These are phyloP conservation scores for Lepidocolaptes lacrymiger DNA, from an alignment of 2,797 vertebrate genomes.

Conservation along the genomic window DNA sequence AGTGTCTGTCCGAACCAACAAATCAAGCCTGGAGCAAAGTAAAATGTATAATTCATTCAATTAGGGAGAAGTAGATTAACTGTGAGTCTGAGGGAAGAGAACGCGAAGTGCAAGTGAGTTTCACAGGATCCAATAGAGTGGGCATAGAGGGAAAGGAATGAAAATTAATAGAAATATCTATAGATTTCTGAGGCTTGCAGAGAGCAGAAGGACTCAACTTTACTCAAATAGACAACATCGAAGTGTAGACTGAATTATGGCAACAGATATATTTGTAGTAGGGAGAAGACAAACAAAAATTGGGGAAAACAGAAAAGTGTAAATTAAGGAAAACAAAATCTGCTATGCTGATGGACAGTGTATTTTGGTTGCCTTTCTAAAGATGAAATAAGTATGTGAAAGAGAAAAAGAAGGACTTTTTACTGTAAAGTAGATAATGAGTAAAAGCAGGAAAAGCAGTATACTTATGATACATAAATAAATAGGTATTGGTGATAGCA, in stretches of 20 bases:
- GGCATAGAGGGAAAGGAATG: background rate
- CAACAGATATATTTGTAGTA: background rate
- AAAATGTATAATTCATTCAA: background rate
- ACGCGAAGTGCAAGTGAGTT: background rate
- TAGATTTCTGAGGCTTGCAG: background rate
- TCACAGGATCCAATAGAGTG: background rate
- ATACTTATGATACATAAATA: background rate
- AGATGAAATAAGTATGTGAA: background rate
- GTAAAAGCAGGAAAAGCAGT: background rate
- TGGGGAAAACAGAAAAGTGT: rapidly evolving
- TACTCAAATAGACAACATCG: rapidly evolving
- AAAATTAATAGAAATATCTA: background rate
- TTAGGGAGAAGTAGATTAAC: background rate
- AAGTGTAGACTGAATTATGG: background rate
- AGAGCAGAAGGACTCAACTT: background rate
- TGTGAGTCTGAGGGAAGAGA: background rate
- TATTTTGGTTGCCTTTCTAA: background rate
- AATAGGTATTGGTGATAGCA: background rate
- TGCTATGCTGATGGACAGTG: background rate
- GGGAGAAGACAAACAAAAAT: background rate
- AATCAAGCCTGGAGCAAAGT: background rate
- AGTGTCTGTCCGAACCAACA: background rate
- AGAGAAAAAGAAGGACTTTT: slow-evolving; percentile 12
- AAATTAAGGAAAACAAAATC: background rate
- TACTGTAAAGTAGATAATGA: background rate